Evolutionary conservation across 2,888 invertebrate genomes (phyloP).

Genomic region (Lithophane semibrunnea): DNA sequence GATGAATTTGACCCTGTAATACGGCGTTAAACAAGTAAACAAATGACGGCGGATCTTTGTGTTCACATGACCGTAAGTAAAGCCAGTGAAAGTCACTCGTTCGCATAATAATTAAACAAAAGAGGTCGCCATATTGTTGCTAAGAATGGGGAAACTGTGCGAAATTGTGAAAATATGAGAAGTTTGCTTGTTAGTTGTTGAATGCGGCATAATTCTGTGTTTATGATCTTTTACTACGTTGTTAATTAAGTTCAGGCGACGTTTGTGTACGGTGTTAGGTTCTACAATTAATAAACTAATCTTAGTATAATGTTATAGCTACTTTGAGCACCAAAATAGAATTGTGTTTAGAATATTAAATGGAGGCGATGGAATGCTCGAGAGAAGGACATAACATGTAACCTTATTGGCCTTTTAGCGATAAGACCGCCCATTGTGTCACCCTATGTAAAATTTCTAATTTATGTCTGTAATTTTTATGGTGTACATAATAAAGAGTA

Average conservation of each 20-base stretch:
- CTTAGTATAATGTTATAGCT: no score
- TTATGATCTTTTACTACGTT: not conserved
- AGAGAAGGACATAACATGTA: not conserved
- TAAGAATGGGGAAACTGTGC: conserved; percentile 22
- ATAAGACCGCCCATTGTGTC: no score
- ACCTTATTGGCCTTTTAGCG: not conserved
- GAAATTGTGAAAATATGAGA: conserved; percentile 36
- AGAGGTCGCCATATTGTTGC: conserved; percentile 42
- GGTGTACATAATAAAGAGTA: no score
- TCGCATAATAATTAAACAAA: conserved; percentile 50
- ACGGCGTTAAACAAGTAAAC: no score
- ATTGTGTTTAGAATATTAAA: no score
- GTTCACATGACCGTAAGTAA: not conserved
- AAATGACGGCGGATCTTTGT: not conserved
- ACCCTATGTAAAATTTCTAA: no score
- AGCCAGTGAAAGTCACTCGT: conserved; percentile 50
- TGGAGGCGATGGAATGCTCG: no score
- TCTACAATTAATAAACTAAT: not conserved
- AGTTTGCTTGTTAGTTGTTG: conserved; percentile 14
- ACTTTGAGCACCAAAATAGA: no score
- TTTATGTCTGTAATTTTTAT: no score
- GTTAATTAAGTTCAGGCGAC: conserved; percentile 11
- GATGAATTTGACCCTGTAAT: no score
- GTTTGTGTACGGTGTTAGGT: not conserved
- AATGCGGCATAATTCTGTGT: not conserved